These are phyloP conservation scores for Bombylius major DNA, from an alignment of 2,888 invertebrate species.

Conservation along the genomic window DNA sequence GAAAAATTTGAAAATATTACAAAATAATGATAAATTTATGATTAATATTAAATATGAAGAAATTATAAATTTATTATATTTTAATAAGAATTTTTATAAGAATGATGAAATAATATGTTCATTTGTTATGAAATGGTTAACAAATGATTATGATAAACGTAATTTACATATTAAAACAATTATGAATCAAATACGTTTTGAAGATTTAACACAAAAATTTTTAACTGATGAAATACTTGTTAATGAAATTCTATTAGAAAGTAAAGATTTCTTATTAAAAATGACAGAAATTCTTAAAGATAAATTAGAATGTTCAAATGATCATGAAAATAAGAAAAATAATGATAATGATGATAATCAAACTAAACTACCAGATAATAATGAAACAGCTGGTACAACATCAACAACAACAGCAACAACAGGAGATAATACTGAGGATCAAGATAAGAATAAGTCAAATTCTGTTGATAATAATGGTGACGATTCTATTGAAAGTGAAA, in stretches of 20 bases:
- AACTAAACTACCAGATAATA: too few relatives aligned
- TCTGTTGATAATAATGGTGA: neutral
- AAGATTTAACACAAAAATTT: neutral
- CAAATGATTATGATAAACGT: neutral
- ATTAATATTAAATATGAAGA: neutral
- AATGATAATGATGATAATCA: too few relatives aligned
- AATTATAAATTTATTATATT: neutral
- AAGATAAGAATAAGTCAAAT: neutral
- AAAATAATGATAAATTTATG: neutral
- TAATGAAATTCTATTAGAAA: neutral
- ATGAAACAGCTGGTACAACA: too few relatives aligned
- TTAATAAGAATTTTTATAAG: neutral
- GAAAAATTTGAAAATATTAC: neutral
- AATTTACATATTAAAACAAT: neutral
- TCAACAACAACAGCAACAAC: neutral
- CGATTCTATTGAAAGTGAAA: neutral
- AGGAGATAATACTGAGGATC: neutral
- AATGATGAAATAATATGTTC: neutral
- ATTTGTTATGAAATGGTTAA: neutral
- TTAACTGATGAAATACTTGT: neutral
- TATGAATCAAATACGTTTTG: neutral
- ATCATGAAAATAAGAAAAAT: neutral
- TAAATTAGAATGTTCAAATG: neutral
- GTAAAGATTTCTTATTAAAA: neutral
- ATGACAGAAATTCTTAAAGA: neutral